Evolutionary conservation across 1,140 invertebrate genomes (phyloP), one percentile per base, ranked within the genome.

Genomic region (Coenobita brevimanus): DNA sequence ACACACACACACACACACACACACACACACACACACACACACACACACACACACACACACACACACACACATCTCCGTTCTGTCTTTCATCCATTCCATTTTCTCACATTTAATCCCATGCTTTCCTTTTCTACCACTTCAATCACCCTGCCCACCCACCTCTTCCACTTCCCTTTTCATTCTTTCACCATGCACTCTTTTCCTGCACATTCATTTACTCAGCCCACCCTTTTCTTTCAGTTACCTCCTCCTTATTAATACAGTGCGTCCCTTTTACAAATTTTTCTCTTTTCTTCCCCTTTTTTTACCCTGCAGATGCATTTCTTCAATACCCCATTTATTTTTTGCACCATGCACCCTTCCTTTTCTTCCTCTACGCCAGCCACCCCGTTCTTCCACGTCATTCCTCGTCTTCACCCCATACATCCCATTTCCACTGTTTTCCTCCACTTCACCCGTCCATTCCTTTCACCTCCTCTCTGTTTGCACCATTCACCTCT

Each of bases 1-100:
- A 6, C 71, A 33, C 71, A 33, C 71, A 75, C 30, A 75, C 30
- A 75, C 30, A 75, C 71, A 33, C 71, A 33, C 71, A 33, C 71
- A 33, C 71, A 33, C 73, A 76, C 36, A 76, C 73, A 76, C 36
- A 76, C 36, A 76, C 73, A 76, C 73, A 76, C 73, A 76, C 73
- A 76, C 30, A 41, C 30, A 41, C 73, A 38, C 73, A 38, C 36
- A n/a, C 36, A 38, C 33, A 38, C 17, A 38, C 73, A 38, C 36
- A 43, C 6, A 21, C 36, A 17, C 27, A 33, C 62, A 67, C 62
- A 24, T 67, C 62, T 30, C 36, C 62, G n/a, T n/a, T 67, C 62
- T 33, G 24, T 13, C 62, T 30, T 33, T 67, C 62, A 24, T n/a
- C 36, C n/a, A 8, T 10, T n/a, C n/a, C 62, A 10, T 33, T 4